phyloP scores from a whole-genome alignment of 2,113 vertebrate genomes.

The Nycticorax nycticorax region DNA sequence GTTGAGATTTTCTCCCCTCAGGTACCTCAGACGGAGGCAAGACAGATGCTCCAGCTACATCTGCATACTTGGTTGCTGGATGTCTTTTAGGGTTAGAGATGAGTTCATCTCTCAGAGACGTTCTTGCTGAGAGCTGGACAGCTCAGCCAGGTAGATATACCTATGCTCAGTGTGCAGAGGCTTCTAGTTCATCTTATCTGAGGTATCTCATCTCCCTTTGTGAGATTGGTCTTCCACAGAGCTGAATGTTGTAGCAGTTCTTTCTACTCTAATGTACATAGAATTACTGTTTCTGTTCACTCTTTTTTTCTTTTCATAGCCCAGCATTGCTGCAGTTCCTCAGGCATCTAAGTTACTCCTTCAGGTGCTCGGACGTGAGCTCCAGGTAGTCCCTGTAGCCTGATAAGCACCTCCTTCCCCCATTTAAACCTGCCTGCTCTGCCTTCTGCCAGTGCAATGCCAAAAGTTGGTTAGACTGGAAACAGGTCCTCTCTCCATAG shows the following conservation, averaged over 20 bases:
- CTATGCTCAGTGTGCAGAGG: not conserved
- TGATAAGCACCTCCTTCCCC: not conserved
- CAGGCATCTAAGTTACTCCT: not conserved
- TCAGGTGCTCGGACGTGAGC: not conserved
- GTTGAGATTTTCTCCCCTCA: not conserved
- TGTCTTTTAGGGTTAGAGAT: not conserved
- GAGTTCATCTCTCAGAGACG: not conserved
- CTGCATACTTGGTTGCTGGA: not conserved
- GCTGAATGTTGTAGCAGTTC: not conserved
- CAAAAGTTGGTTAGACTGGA: not conserved
- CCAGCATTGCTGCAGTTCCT: not conserved
- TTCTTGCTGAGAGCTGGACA: not conserved
- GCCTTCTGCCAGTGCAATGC: not conserved
- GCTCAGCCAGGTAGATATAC: not conserved
- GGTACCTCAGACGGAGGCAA: not conserved
- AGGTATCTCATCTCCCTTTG: not conserved
- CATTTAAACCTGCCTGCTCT: not conserved
- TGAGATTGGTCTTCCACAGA: not conserved
- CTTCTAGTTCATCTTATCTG: not conserved
- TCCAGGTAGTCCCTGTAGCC: not conserved
- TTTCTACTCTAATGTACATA: fast-evolving
- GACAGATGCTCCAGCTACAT: not conserved
- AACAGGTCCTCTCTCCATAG: not conserved
- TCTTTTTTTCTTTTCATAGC: not conserved
- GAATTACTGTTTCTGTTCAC: not conserved